Conservation (phyloP, 2,797 vertebrate species). For the Okamejei kenojei region DNA sequence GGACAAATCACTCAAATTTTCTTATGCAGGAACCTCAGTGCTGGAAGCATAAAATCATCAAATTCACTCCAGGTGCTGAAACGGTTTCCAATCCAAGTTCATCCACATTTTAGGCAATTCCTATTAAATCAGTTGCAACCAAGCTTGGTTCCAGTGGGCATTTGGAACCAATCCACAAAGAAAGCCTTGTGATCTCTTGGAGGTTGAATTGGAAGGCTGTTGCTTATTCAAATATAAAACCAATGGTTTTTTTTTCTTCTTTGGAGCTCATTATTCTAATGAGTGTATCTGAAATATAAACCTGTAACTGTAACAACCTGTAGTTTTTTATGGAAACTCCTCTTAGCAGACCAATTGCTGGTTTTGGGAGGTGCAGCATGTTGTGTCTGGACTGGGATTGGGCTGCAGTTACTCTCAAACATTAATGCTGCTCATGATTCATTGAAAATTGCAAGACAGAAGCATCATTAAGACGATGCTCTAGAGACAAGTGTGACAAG, state of each 20-base stretch:
- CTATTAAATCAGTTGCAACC: background rate
- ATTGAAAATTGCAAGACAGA: background rate
- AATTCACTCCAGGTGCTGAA: background rate
- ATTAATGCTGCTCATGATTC: background rate
- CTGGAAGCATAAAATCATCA: background rate
- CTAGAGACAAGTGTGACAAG: background rate
- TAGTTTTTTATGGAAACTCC: background rate
- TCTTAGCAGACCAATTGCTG: background rate
- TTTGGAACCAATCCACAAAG: constrained; percentile 3
- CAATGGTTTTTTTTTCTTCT: background rate
- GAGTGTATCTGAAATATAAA: background rate
- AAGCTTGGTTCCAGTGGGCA: background rate
- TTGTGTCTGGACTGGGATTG: background rate
- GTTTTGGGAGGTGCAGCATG: background rate
- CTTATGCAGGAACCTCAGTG: no score
- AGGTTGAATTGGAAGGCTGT: background rate
- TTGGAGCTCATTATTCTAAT: constrained; percentile 13
- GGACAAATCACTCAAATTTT: background rate
- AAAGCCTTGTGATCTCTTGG: background rate
- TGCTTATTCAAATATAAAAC: constrained; percentile 14
- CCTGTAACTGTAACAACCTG: background rate
- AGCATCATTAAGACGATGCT: background rate
- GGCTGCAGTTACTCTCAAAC: background rate
- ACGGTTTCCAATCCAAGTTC: background rate
- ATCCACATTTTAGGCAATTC: background rate